Conservation (phyloP, 2,888 invertebrate genomes). For the Lissonota sp. region DNA sequence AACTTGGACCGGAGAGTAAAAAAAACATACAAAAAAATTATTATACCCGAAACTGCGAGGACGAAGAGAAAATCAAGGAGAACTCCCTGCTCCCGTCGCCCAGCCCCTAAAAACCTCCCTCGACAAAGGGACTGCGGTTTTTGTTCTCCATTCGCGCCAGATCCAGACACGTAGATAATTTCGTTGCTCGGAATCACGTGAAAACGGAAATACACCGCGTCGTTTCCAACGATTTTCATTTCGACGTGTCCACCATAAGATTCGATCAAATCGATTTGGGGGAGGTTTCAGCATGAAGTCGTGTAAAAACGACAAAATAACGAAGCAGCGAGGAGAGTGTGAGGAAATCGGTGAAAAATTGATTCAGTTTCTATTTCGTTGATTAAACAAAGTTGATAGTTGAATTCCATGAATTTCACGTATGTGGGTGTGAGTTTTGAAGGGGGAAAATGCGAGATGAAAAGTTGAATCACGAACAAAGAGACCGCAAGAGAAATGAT, state of each 20-base stretch:
- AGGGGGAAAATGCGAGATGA: conserved; percentile 64
- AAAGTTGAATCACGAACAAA: conserved; percentile 71
- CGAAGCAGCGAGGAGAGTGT: conserved; percentile 6
- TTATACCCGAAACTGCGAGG: conserved; percentile 42
- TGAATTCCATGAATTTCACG: conserved; percentile 13
- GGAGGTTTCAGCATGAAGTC: background rate
- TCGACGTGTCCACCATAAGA: conserved; percentile 27
- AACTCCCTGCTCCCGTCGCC: background rate
- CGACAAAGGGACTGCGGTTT: conserved; percentile 38
- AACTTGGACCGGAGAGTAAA: conserved; percentile 59
- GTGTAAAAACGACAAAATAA: conserved; percentile 1
- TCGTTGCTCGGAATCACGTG: conserved; percentile 31
- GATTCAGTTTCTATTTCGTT: conserved; percentile 60
- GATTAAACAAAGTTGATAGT: conserved; percentile 64
- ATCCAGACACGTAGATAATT: conserved; percentile 61
- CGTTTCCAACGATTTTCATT: conserved; percentile 21
- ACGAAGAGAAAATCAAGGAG: conserved; percentile 31
- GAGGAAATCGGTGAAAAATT: conserved; percentile 26
- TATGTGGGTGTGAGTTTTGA: background rate
- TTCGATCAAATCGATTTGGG: conserved; percentile 49
- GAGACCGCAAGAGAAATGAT: conserved; percentile 68
- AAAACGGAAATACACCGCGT: conserved; percentile 31
- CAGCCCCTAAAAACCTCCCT: background rate
- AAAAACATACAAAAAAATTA: conserved; percentile 52
- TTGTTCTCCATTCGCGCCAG: conserved; percentile 52